Evolutionary conservation across 1,140 invertebrate species (phyloP), one percentile per base, ranked within the genome.

Genomic region (Goniozus legneri): DNA sequence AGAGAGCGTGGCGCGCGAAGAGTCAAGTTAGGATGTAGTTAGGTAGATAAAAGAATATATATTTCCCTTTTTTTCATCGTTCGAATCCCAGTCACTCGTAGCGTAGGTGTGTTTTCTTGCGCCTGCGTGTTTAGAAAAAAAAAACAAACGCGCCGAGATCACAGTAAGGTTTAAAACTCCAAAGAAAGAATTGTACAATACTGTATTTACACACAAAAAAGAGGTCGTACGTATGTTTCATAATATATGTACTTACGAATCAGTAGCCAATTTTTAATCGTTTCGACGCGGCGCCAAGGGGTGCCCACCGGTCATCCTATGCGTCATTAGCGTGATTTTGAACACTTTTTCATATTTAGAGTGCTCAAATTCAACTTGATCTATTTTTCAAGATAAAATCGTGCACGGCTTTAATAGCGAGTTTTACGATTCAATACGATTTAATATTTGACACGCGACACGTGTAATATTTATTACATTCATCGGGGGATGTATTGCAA

Each of bases 151-250:
- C 50, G 46, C 39, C 47, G 54, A 59, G 62, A 60, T 69, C 67
- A 71, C 68, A 60, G 67, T 73, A 71, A 71, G 64, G 60, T 72
- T 65, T 61, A 69, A 70, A 64, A n/a, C n/a, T n/a, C 69, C 66
- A 67, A 67, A 67, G 37, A 53, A 51, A 57, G 62, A 60, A 56
- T 67, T 71, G 69, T 71, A 72, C 67, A 72, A 69, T 72, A 71
- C 59, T 72, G 62, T 72, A 72, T 72, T 72, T 72, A 72, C 64
- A 67, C 52, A 52, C 53, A 56, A 51, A 62, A 62, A 53, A 50
- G 33, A 39, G 42, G 57, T 57, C 44, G 48, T 50, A 52, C 43
- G 24, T 27, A 27, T 10, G 24, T 27, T 6, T 10, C n/a, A n/a
- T n/a, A n/a, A 13, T 34, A 34, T 34, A 34, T 34, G 32, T 34